phyloP scores from a whole-genome alignment of 2,888 invertebrate genomes.

The Liopterus haemorrhoidalis region DNA sequence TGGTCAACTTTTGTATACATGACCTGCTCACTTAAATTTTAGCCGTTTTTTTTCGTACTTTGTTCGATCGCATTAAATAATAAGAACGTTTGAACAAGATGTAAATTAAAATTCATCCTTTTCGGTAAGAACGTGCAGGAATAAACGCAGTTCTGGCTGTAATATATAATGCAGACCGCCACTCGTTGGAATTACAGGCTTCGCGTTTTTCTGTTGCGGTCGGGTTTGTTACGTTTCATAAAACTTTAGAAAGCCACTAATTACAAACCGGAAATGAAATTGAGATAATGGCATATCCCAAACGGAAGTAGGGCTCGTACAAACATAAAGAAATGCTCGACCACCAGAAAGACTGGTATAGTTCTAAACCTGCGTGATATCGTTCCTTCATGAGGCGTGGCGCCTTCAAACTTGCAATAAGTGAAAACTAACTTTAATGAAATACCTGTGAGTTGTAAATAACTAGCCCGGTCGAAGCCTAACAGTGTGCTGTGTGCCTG shows the following conservation, averaged over 20 bases:
- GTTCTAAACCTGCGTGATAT: too few relatives aligned
- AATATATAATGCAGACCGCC: slow-evolving; percentile 10
- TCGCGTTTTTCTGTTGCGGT: slow-evolving; percentile 19
- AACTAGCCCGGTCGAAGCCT: too few relatives aligned
- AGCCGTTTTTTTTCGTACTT: too few relatives aligned
- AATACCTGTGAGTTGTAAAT: too few relatives aligned
- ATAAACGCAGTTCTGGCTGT: slow-evolving; percentile 3
- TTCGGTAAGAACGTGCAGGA: too few relatives aligned
- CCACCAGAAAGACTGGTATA: too few relatives aligned
- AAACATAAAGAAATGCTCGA: slow-evolving; percentile 20
- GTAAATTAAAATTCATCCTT: slow-evolving; percentile 2
- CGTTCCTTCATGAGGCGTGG: too few relatives aligned
- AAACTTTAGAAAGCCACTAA: slow-evolving; percentile 26
- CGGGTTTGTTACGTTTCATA: slow-evolving; percentile 24
- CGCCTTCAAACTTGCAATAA: too few relatives aligned
- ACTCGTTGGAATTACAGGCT: slow-evolving; percentile 9
- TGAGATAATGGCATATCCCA: slow-evolving; percentile 27
- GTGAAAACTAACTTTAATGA: too few relatives aligned
- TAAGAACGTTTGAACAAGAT: neutral
- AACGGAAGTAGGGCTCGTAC: slow-evolving; percentile 22
- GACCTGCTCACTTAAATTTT: too few relatives aligned
- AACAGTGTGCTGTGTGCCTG: too few relatives aligned
- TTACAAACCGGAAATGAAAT: slow-evolving; percentile 25
- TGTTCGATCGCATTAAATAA: slow-evolving; percentile 1
- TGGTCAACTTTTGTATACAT: too few relatives aligned